Evolutionary conservation across 1,140 invertebrate genomes (phyloP).

Genomic region (Cydia pomonella): DNA sequence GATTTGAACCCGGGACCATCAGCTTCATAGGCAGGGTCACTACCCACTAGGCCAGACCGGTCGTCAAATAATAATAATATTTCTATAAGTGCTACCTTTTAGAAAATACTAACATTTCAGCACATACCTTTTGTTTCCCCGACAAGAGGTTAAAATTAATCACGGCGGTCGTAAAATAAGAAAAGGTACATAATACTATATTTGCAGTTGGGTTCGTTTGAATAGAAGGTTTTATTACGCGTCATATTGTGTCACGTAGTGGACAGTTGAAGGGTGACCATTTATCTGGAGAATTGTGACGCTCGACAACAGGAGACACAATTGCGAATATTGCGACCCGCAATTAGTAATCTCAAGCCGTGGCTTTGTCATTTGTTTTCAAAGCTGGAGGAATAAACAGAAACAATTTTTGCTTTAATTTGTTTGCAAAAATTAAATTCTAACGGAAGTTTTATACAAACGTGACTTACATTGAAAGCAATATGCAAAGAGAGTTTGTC

Average conservation of each 20-base stretch:
- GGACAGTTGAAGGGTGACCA: background rate
- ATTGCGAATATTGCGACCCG: too few relatives aligned
- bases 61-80: too few relatives aligned
- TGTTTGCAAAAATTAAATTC: too few relatives aligned
- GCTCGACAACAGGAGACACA: background rate
- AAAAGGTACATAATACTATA: background rate
- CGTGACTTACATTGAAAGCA: background rate
- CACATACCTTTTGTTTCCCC: background rate
- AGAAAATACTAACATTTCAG: background rate
- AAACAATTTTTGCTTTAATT: too few relatives aligned
- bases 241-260: background rate
- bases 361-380: background rate
- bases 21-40: too few relatives aligned
- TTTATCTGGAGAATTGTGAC: background rate
- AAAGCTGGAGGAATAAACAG: background rate
- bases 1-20: too few relatives aligned
- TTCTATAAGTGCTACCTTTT: background rate
- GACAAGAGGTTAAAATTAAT: background rate
- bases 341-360: slow-evolving; percentile 3
- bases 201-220: background rate
- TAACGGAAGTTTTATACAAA: background rate
- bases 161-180: background rate
- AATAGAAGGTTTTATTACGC: background rate
- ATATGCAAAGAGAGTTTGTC: too few relatives aligned
- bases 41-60: too few relatives aligned